Conservation (phyloP, 2,888 invertebrate genomes). For the Ochropacha duplaris region DNA sequence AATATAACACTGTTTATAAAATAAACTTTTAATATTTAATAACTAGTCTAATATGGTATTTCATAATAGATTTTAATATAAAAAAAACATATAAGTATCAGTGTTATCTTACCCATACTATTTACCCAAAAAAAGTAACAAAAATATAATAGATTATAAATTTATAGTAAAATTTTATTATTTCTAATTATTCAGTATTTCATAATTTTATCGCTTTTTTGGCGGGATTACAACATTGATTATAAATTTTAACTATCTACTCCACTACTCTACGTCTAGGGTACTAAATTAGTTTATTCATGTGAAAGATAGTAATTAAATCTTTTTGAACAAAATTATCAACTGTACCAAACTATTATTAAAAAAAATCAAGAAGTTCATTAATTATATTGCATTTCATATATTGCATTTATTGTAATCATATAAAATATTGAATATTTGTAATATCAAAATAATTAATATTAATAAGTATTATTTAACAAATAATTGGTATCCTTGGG, state of each 20-base stretch:
- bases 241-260: not conserved
- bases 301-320: not conserved
- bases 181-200: not conserved
- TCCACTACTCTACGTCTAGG: not conserved
- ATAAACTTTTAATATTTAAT: conserved; percentile 16
- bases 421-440: too few relatives aligned
- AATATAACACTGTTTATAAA: conserved; percentile 12
- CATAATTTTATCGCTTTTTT: not conserved
- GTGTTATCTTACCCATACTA: conserved; percentile 29
- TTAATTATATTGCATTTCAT: conserved; percentile 3
- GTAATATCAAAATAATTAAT: conserved; percentile 10
- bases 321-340: too few relatives aligned
- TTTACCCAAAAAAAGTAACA: conserved; percentile 19
- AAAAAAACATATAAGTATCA: conserved; percentile 24
- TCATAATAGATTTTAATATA: conserved; percentile 31
- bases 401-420: too few relatives aligned
- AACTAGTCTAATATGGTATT: conserved; percentile 41
- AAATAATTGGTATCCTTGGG: conserved; percentile 61
- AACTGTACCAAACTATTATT: too few relatives aligned
- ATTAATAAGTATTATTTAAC: conserved; percentile 67
- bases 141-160: not conserved
- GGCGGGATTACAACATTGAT: not conserved
- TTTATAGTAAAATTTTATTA: too few relatives aligned
- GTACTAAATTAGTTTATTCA: not conserved
- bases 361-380: too few relatives aligned